Base-by-base conservation (phyloP, 1,140 invertebrate species). In the Cydia amplana region DNA sequence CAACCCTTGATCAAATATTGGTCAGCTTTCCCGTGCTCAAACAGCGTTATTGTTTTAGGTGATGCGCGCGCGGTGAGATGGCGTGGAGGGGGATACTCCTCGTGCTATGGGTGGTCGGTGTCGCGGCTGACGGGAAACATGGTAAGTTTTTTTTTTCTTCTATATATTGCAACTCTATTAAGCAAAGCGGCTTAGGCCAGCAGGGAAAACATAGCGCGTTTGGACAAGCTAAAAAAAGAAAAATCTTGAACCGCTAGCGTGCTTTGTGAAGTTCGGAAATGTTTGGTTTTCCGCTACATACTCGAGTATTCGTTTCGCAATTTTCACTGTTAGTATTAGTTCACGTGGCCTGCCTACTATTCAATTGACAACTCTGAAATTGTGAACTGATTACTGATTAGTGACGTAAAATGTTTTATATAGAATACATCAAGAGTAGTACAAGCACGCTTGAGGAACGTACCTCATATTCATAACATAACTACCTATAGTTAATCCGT, bases 21-120 rank as follows among this genome's bases (percentile, higher is more conserved):
- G 81, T 83, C 82, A 77, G 82, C 82, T 87, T 86, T 87, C 82
- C 79, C 79, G 74, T 83, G 77, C 75, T 89, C 83, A 91, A 89
- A 86, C 82, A 88, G 72, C 55, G 74, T 79, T 90, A 92, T 92
- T 92, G 90, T 92, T 92, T 89, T 90, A 92, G 90, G 90, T 91
- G 89, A 92, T 92, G 89, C 85, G 83, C 80, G 84, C 75, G 81
- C 81, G 83, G 81, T 80, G 88, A 86, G 76, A 91, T 91, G 89
- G 85, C 85, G 86, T 82, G 88, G 82, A 83, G 87, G 85, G 83
- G 87, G 78, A 77, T 76, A 77, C 85, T 91, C 81, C 87, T 91
- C 87, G 74, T 92, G 77, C 85, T 92, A 86, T 92, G 90, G 88
- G 88, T 91, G 89, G 87, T 87, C 88, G 85, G 81, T 55, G 82